Evolutionary conservation across 2,113 vertebrate species (phyloP), one percentile per base, ranked within the genome.

Genomic region (Oreochromis spilurus): DNA sequence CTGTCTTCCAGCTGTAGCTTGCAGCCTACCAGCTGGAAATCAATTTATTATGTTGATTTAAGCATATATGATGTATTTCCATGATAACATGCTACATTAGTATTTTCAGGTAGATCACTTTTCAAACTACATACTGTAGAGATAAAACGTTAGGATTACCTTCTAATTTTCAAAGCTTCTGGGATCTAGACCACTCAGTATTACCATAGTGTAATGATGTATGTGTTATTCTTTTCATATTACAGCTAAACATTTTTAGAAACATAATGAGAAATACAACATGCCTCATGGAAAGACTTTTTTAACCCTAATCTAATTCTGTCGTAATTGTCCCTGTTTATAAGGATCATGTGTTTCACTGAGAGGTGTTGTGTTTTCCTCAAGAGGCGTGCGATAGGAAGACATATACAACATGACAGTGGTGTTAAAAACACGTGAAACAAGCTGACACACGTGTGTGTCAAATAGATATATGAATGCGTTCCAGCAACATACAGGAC

Each of bases 401-500:
- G 40, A 45, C 13, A 1, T 3, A 75, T 6, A 7, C 16, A 48
- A 29, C 21, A 19, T 45, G 67, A 75, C 40, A 31, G 24, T 12
- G 70, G 24, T 48, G 26, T 5, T 50, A 3, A 50, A 31, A 48
- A 26, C 43, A 50, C 1, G 16, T 50, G 70, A 75, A 48, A 48
- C 70, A 19, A 75, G 40, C 24, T 75, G 70, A 75, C 24, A 48
- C 70, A 31, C 43, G 9, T 72, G 54, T 26, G 21, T 26, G 54
- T 57, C 21, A 72, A 72, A 75, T 0, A 75, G 14, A 17, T 9
- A 31, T 7, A 50, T 12, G 43, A 48, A 75, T 0, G 24, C 1
- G 26, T 29, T 29, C 2, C 43, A 48, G 43, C 2, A 0, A 75
- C 26, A 48, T 11, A 45, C 21, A 45, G 40, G 21, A 48, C 43